These are phyloP conservation scores for Jacana jacana DNA, from an alignment of 2,113 vertebrate genomes.

Conservation along the genomic window DNA sequence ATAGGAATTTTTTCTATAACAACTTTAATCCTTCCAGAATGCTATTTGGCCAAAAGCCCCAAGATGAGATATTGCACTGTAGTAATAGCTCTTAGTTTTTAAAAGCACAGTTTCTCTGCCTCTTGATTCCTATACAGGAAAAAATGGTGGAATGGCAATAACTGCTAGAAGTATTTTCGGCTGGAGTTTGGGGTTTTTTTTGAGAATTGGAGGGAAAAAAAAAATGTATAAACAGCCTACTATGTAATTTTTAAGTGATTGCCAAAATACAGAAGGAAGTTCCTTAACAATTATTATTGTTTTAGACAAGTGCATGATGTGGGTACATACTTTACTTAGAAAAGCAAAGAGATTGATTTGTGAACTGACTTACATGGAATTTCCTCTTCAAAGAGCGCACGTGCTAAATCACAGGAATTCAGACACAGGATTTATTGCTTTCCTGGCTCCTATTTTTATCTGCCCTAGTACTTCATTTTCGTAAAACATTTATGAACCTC, in stretches of 20 bases:
- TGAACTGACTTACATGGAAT: not conserved
- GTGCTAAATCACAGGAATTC: not conserved
- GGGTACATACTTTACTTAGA: not conserved
- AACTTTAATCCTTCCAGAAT: not conserved
- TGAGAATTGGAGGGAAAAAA: not conserved
- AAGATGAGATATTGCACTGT: not conserved
- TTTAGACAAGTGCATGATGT: not conserved
- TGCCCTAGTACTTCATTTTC: not conserved
- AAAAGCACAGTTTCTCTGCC: not conserved
- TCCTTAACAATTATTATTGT: not conserved
- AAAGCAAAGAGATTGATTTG: not conserved
- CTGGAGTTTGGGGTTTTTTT: not conserved
- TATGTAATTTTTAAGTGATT: slow-evolving; percentile 7
- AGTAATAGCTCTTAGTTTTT: not conserved
- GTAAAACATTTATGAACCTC: not conserved
- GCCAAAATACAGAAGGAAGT: not conserved
- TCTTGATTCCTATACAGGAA: not conserved
- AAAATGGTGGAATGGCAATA: not conserved
- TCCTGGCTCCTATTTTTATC: not conserved
- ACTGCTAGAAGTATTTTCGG: not conserved
- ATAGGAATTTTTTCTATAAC: not conserved
- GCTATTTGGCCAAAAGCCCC: not conserved
- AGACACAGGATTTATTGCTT: not conserved
- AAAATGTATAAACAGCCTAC: not conserved
- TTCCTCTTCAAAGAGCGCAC: not conserved